A percentile compares a stretch with the other conserved stretches of the same genome.
phyloP scores from a whole-genome alignment of 2,113 vertebrate genomes.

The Ammospiza caudacuta region DNA sequence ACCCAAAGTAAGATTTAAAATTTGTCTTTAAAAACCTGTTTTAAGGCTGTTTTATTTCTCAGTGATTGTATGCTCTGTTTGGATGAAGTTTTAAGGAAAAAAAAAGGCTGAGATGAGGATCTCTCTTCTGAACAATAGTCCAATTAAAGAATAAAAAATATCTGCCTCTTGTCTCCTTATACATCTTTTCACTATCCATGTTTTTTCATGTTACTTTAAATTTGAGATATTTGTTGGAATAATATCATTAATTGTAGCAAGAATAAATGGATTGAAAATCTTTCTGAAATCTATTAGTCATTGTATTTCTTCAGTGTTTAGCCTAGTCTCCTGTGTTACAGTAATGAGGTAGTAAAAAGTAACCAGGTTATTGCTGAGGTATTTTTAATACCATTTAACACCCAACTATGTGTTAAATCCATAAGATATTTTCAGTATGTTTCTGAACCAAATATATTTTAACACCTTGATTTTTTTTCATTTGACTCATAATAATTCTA shows the following conservation, averaged over 20 bases:
- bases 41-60: neutral
- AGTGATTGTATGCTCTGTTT: neutral
- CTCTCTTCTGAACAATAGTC: neutral
- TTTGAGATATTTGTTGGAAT: neutral
- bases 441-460: neutral
- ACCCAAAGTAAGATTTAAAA: neutral
- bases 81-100: neutral
- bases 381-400: neutral
- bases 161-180: neutral
- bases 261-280: neutral
- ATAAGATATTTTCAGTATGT: neutral
- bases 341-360: conserved; percentile 30
- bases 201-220: neutral
- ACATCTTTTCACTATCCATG: neutral
- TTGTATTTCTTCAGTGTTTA: conserved; percentile 17
- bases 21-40: neutral
- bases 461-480: neutral
- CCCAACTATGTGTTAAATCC: neutral
- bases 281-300: neutral
- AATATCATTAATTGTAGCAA: neutral
- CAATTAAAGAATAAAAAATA: neutral
- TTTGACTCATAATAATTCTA: neutral
- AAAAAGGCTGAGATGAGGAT: neutral
- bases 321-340: neutral
- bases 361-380: conserved; percentile 16